Conservation (phyloP, 1,140 invertebrate genomes). For the Bombyx mandarina region DNA sequence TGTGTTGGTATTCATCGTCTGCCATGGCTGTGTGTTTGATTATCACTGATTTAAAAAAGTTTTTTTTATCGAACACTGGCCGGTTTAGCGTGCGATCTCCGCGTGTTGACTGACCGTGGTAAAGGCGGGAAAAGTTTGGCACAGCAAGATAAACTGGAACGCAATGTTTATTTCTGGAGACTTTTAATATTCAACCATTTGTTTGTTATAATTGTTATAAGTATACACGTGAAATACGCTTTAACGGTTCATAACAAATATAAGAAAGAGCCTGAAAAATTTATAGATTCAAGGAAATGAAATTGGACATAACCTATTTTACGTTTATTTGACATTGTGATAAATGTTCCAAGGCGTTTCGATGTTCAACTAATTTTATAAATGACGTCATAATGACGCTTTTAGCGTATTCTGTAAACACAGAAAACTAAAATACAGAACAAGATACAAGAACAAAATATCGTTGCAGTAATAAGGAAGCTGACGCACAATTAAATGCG, state of each 20-base stretch:
- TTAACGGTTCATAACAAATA: too few species aligned
- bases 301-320: too few species aligned
- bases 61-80: constrained; percentile 5
- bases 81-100: constrained; percentile 28
- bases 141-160: constrained; percentile 3
- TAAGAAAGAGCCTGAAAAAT: too few species aligned
- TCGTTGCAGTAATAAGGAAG: constrained; percentile 2
- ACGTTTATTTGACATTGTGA: too few species aligned
- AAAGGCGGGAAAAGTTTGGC: constrained; percentile 7
- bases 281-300: too few species aligned
- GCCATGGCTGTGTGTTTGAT: constrained; percentile 32
- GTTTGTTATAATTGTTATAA: too few species aligned
- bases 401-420: neutral
- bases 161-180: constrained; percentile 10
- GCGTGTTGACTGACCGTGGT: constrained; percentile 39
- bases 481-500: constrained; percentile 1
- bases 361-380: too few species aligned
- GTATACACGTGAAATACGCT: too few species aligned
- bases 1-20: constrained; percentile 41
- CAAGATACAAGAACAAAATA: neutral
- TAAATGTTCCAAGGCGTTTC: too few species aligned
- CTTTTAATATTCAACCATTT: neutral
- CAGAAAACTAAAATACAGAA: neutral
- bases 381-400: constrained; percentile 2
- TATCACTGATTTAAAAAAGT: constrained; percentile 17